Evolutionary conservation across 2,113 vertebrate genomes (phyloP).

Genomic region (Grallaria varia): DNA sequence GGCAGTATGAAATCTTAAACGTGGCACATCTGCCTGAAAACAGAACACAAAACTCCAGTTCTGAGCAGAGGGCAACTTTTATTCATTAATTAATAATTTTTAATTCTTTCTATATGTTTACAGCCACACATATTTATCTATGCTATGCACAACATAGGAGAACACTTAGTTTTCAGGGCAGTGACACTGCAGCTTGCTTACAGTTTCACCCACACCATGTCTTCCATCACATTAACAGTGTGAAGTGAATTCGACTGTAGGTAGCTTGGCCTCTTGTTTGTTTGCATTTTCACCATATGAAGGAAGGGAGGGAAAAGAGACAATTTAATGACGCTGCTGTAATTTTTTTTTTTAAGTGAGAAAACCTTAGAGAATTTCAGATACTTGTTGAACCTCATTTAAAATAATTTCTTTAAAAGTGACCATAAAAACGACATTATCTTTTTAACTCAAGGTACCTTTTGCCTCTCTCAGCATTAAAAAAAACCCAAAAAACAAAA

Average conservation of each 20-base stretch:
- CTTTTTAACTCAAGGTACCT: background rate
- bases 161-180: background rate
- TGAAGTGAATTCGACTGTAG: background rate
- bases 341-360: background rate
- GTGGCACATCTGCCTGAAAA: background rate
- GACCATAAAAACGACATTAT: background rate
- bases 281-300: background rate
- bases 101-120: background rate
- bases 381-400: background rate
- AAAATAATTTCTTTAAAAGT: background rate
- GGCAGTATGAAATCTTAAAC: background rate
- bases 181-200: background rate
- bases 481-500: too few species aligned
- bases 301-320: background rate
- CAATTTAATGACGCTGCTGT: background rate
- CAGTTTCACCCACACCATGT: background rate
- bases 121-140: background rate
- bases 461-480: background rate
- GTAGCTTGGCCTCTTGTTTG: background rate
- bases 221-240: background rate
- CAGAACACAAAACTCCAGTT: background rate
- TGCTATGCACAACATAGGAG: background rate
- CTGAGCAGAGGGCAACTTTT: background rate
- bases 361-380: background rate
- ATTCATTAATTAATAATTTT: background rate